These are phyloP conservation scores for Mactra quadrangularis DNA, from an alignment of 1,140 invertebrate species.

Conservation along the genomic window DNA sequence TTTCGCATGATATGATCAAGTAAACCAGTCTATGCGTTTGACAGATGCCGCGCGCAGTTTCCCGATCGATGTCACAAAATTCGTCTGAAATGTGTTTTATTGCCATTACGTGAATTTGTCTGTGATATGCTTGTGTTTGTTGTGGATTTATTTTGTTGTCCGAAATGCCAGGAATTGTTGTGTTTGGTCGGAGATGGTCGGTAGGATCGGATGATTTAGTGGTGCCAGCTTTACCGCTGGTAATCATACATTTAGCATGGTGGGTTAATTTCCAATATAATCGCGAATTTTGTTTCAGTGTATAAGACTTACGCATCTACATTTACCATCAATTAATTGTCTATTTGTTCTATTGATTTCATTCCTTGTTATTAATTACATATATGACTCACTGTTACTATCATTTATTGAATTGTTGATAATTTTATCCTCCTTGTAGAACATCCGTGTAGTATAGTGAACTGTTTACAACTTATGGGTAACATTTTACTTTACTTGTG, in stretches of 20 bases:
- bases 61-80: slow-evolving; percentile 52
- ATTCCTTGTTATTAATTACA: no score
- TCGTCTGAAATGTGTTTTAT: slow-evolving; percentile 37
- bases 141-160: slow-evolving; percentile 21
- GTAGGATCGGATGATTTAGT: slow-evolving; percentile 95
- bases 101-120: neutral
- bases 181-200: slow-evolving; percentile 93
- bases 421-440: no score
- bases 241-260: slow-evolving; percentile 91
- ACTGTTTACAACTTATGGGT: no score
- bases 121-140: slow-evolving; percentile 34
- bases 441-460: no score
- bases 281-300: no score
- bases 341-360: no score
- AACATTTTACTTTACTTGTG: no score
- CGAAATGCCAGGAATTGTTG: slow-evolving; percentile 93
- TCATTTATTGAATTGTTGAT: no score
- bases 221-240: slow-evolving; percentile 91
- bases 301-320: no score
- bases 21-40: slow-evolving; percentile 19
- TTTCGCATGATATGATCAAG: neutral
- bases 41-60: slow-evolving; percentile 44
- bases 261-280: slow-evolving; percentile 83
- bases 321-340: no score
- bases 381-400: no score